A percentile compares a stretch with the other conserved stretches of the same genome.
Evolutionary conservation across 2,888 invertebrate genomes (phyloP).

Genomic region (Megaustenia siamemsis): DNA sequence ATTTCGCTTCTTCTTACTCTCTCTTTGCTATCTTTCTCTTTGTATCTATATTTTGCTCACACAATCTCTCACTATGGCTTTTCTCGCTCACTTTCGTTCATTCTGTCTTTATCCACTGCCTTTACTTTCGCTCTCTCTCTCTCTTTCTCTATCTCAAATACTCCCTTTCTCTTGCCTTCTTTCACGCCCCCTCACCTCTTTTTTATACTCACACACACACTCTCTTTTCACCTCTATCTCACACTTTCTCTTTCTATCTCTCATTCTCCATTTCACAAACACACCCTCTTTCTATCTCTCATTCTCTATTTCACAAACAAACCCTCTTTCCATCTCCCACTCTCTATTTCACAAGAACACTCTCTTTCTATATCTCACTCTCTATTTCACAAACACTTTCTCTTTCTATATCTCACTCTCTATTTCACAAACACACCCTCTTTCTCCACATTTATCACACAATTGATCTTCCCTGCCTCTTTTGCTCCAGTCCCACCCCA

Average conservation of each 20-base stretch:
- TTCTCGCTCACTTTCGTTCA: background rate
- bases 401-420: too few species aligned
- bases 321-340: background rate
- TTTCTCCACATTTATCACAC: too few species aligned
- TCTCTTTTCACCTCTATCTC: background rate
- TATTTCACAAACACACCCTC: too few species aligned
- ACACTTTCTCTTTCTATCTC: too few species aligned
- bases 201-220: background rate
- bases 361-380: background rate
- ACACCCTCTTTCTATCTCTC: background rate
- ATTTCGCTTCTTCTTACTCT: too few species aligned
- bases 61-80: too few species aligned
- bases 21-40: too few species aligned
- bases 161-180: background rate
- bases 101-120: background rate
- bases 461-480: background rate
- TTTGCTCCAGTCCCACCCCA: slow-evolving; percentile 7
- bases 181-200: background rate
- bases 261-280: background rate
- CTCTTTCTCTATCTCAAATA: background rate
- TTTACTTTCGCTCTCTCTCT: too few species aligned
- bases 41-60: too few species aligned
- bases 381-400: slow-evolving; percentile 5
- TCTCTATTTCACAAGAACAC: background rate
- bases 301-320: background rate